Evolutionary conservation across 2,888 invertebrate species (phyloP).

Genomic region (Cerastis rubricosa): DNA sequence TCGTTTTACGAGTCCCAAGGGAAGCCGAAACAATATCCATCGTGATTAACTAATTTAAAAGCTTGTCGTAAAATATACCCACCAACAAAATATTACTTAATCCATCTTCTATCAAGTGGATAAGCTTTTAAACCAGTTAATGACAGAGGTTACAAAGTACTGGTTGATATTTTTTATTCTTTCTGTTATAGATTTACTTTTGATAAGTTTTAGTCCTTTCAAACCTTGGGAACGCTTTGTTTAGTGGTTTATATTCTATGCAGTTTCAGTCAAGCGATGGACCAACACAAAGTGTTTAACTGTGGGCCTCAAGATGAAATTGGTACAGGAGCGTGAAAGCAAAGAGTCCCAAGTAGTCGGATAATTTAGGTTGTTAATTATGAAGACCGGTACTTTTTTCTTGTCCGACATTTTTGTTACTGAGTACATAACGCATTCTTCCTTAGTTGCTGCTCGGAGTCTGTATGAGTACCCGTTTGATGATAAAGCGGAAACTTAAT

Average conservation of each 20-base stretch:
- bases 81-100: slow-evolving; percentile 23
- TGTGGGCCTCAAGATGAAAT: background rate
- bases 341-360: no score
- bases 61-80: slow-evolving; percentile 13
- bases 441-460: background rate
- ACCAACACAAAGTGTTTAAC: no score
- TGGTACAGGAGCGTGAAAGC: background rate
- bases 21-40: slow-evolving; percentile 38
- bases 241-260: background rate
- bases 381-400: no score
- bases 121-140: slow-evolving; percentile 9
- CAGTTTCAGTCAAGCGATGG: background rate
- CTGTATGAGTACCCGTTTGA: background rate
- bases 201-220: background rate
- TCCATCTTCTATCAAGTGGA: background rate
- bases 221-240: background rate
- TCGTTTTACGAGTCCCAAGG: slow-evolving; percentile 30
- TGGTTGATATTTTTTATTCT: background rate
- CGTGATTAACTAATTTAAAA: slow-evolving; percentile 54
- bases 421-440: background rate
- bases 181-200: background rate
- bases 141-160: background rate
- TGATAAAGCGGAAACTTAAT: background rate
- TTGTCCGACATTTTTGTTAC: no score
- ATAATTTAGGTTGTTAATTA: no score